Conservation (phyloP, 1,140 invertebrate genomes). For the Lycorma delicatula region DNA sequence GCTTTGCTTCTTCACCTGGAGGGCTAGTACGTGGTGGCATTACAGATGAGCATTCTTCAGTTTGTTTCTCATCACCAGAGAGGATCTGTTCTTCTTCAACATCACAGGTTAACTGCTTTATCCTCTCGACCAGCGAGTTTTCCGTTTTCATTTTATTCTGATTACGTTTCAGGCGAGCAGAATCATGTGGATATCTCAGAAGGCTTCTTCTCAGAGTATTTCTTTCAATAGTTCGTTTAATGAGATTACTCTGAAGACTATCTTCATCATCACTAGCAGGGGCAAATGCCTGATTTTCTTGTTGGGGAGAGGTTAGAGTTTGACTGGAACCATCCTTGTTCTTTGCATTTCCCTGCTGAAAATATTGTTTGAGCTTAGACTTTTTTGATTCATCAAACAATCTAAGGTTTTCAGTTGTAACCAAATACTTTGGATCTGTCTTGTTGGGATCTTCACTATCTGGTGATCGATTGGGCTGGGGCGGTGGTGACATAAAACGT, state of each 20-base stretch:
- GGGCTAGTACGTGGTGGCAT: conserved; percentile 37
- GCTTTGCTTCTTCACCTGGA: conserved; percentile 41
- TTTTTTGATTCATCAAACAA: conserved; percentile 54
- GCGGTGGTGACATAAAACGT: conserved; percentile 46
- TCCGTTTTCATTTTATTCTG: conserved; percentile 45
- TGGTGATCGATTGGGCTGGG: conserved; percentile 30
- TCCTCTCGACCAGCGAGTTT: conserved; percentile 66
- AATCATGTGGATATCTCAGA: conserved; percentile 49
- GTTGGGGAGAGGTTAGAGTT: conserved; percentile 35
- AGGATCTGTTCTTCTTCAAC: conserved; percentile 52
- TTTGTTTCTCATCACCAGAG: conserved; percentile 19
- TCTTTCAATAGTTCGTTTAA: conserved; percentile 53
- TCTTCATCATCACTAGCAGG: conserved; percentile 31
- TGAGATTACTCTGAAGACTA: conserved; percentile 25
- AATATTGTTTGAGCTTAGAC: conserved; percentile 11
- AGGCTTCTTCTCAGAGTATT: conserved; percentile 60
- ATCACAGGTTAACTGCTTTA: conserved; percentile 69
- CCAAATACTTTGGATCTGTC: conserved; percentile 41
- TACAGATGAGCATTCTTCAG: conserved; percentile 10
- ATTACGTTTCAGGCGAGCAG: conserved; percentile 32
- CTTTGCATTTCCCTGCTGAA: conserved; percentile 37
- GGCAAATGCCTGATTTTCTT: conserved; percentile 25
- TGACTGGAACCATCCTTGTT: conserved; percentile 13
- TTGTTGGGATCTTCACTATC: conserved; percentile 14
- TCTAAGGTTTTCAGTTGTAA: conserved; percentile 52